Conservation (phyloP, 2,113 vertebrate species). For the Odontesthes bonariensis region DNA sequence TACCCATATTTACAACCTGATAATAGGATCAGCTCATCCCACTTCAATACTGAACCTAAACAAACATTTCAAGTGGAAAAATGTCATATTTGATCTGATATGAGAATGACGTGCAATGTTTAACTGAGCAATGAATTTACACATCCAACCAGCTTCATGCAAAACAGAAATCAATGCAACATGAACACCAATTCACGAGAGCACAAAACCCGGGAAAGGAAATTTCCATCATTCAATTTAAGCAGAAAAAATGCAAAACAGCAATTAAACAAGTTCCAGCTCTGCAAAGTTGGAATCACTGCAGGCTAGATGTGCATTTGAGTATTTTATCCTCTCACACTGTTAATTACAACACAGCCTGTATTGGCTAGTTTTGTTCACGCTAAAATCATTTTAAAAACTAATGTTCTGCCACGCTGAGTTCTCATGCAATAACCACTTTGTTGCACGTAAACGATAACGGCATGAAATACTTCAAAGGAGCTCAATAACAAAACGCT, state of each 20-base stretch:
- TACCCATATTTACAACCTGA: not conserved
- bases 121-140: not conserved
- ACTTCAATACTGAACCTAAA: not conserved
- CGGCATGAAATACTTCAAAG: no score
- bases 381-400: not conserved
- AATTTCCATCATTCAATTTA: not conserved
- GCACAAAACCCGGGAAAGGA: not conserved
- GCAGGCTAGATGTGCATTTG: not conserved
- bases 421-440: no score
- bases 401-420: no score
- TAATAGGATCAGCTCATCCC: not conserved
- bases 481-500: no score
- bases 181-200: not conserved
- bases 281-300: no score
- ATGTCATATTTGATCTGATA: not conserved
- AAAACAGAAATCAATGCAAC: not conserved
- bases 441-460: not conserved
- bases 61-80: no score
- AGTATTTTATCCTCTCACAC: not conserved
- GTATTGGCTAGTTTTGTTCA: not conserved
- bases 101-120: not conserved
- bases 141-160: not conserved
- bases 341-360: not conserved
- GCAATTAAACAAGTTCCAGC: not conserved
- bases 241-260: not conserved